Conservation (phyloP, 2,888 invertebrate genomes). For the Lasioglossum figueresi region DNA sequence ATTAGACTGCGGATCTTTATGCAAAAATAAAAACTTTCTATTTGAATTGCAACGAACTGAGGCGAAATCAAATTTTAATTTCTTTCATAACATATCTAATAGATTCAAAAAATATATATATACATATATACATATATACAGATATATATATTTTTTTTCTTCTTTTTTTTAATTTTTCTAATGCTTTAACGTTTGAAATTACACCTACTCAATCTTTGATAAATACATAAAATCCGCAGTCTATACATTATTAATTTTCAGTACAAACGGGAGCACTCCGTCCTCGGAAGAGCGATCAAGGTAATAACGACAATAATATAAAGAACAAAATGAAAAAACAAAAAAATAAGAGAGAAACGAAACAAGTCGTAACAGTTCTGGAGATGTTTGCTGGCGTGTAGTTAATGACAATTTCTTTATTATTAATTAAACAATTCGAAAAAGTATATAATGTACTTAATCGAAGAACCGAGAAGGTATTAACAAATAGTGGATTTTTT, state of each 20-base stretch:
- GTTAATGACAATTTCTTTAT: constrained; percentile 20
- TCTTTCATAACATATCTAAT: not conserved
- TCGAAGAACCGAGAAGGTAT: constrained; percentile 7
- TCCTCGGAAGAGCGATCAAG: constrained; percentile 78
- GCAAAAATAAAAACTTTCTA: constrained; percentile 4
- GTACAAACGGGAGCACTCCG: constrained; percentile 77
- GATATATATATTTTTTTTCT: not conserved
- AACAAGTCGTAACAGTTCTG: constrained; percentile 12
- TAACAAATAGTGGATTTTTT: constrained; percentile 36
- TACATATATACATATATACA: not conserved
- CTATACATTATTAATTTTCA: constrained; percentile 67
- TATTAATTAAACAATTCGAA: constrained; percentile 14
- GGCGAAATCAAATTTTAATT: not conserved
- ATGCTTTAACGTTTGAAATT: not conserved
- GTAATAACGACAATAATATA: constrained; percentile 71
- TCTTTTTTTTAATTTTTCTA: not conserved
- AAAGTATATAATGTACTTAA: constrained; percentile 7
- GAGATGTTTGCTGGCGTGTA: constrained; percentile 8
- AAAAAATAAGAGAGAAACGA: constrained; percentile 63
- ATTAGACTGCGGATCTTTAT: constrained; percentile 14
- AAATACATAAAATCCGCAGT: constrained; percentile 5
- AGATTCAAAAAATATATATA: not conserved
- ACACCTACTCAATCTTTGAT: not conserved
- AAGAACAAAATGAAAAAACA: constrained; percentile 12
- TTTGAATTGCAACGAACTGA: not conserved